A percentile compares a stretch with the other conserved stretches of the same genome.
phyloP scores from a whole-genome alignment of 1,140 invertebrate genomes.

The Conus ventricosus region DNA sequence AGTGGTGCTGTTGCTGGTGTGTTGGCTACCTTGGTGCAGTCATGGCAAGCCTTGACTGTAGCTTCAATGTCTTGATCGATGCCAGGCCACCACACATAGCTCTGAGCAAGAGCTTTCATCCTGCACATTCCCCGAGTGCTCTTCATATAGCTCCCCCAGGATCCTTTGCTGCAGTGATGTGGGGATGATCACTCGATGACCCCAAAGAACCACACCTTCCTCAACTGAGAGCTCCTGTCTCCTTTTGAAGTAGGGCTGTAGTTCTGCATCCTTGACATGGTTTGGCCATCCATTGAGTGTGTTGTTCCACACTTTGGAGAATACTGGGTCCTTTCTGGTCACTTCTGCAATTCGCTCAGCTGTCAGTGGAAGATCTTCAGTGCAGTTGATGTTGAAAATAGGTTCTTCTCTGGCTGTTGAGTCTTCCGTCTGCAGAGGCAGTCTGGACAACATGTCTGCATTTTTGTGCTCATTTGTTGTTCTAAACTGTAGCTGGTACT shows the following conservation, averaged over 20 bases:
- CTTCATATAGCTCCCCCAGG: slow-evolving; percentile 74
- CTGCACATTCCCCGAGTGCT: slow-evolving; percentile 76
- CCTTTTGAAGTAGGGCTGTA: not conserved
- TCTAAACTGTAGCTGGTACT: too few relatives aligned
- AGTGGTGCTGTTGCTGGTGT: slow-evolving; percentile 40
- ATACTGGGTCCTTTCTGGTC: too few relatives aligned
- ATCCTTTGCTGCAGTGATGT: slow-evolving; percentile 66
- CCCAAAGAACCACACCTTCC: slow-evolving; percentile 52
- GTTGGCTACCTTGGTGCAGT: slow-evolving; percentile 62
- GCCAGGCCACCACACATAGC: slow-evolving; percentile 77
- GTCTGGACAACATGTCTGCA: too few relatives aligned
- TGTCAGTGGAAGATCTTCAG: too few relatives aligned
- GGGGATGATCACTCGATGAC: slow-evolving; percentile 70
- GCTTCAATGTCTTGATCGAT: slow-evolving; percentile 74
- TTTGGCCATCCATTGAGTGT: too few relatives aligned
- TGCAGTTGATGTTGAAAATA: too few relatives aligned
- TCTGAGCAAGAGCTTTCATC: slow-evolving; percentile 77
- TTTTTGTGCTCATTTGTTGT: too few relatives aligned
- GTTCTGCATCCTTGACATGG: not conserved
- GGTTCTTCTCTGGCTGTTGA: too few relatives aligned
- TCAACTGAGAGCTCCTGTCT: slow-evolving; percentile 35
- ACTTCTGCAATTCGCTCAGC: too few relatives aligned
- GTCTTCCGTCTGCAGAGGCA: too few relatives aligned
- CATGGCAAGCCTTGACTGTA: slow-evolving; percentile 66
- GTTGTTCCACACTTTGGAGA: too few relatives aligned